phyloP scores from a whole-genome alignment of 2,113 vertebrate species.

The Myrmophylax atrothorax region DNA sequence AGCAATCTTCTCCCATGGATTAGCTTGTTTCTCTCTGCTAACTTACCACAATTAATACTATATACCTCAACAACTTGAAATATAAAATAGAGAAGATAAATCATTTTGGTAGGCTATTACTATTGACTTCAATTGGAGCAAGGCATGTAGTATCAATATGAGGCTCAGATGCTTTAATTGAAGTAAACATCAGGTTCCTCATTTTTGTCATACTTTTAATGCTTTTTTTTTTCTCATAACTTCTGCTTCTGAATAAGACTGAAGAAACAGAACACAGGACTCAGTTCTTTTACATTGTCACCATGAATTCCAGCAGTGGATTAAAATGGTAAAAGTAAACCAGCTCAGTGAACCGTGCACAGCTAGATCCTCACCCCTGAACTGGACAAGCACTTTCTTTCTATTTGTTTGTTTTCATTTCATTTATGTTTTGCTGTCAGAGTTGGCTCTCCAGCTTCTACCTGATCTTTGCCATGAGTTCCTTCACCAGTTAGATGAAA shows the following conservation, averaged over 20 bases:
- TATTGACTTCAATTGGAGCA: not conserved
- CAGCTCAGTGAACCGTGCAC: not conserved
- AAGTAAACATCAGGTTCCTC: not conserved
- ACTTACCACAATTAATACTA: not conserved
- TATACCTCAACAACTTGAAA: not conserved
- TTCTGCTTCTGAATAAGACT: not conserved
- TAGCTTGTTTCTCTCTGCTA: conserved; percentile 7
- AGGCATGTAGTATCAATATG: not conserved
- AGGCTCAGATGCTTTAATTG: not conserved
- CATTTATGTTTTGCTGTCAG: not conserved
- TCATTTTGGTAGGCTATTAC: not conserved
- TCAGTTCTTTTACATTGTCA: not conserved
- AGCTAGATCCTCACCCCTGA: not conserved
- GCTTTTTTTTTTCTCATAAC: not conserved
- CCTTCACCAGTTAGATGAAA: not conserved
- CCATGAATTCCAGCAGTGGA: not conserved
- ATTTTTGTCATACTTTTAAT: not conserved
- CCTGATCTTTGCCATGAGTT: not conserved
- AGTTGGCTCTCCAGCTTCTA: not conserved
- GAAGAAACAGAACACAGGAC: not conserved
- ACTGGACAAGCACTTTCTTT: not conserved
- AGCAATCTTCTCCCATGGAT: not conserved
- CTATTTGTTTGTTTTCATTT: not conserved
- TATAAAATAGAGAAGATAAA: not conserved
- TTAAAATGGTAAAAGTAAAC: not conserved